Conservation (phyloP, 1,140 invertebrate genomes). For the Calosoma granatense region DNA sequence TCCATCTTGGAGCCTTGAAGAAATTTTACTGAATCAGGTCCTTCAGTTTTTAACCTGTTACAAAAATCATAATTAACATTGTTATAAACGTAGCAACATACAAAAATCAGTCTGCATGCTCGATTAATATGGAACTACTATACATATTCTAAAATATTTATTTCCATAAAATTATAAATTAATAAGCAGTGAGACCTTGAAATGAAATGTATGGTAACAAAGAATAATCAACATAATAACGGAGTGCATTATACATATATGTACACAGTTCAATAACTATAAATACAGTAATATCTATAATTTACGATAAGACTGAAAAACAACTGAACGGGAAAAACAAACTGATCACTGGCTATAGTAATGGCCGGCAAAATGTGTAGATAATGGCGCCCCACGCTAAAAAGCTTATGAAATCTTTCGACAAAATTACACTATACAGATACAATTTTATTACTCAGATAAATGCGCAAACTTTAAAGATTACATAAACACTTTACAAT, state of each 20-base stretch:
- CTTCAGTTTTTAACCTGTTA: not conserved
- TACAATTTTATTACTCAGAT: no score
- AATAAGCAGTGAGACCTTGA: not conserved
- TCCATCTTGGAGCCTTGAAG: conserved; percentile 19
- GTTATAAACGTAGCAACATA: conserved; percentile 13
- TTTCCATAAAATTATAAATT: not conserved
- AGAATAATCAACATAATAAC: not conserved
- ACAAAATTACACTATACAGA: not conserved
- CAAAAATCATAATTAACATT: not conserved
- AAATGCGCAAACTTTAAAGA: no score
- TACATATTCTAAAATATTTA: not conserved
- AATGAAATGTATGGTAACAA: not conserved
- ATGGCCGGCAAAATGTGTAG: not conserved
- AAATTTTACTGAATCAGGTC: not conserved
- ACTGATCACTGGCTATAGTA: not conserved
- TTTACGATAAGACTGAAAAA: not conserved
- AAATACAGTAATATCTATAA: not conserved
- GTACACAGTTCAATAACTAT: not conserved
- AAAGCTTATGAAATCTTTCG: not conserved
- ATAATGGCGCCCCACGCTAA: not conserved
- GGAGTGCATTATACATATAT: not conserved
- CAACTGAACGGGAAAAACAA: not conserved
- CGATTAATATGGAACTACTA: not conserved
- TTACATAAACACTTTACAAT: no score
- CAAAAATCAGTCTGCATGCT: not conserved